Evolutionary conservation across 2,888 invertebrate genomes (phyloP).

Genomic region (Zhuqinia jingwanae): DNA sequence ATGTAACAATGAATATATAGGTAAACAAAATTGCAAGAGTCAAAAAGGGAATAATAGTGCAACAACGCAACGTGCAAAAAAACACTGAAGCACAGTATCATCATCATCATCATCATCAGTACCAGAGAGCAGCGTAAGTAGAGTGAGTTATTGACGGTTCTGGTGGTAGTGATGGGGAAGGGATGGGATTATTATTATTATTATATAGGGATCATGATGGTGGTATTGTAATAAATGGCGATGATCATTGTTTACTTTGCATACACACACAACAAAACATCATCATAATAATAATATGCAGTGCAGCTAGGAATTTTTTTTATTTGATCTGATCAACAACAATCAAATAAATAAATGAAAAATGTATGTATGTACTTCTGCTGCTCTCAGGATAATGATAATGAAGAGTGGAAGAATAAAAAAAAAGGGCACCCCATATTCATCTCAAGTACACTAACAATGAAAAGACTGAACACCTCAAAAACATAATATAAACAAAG

Average conservation of each 20-base stretch:
- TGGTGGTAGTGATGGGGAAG: too few relatives aligned
- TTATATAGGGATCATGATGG: too few relatives aligned
- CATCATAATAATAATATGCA: neutral
- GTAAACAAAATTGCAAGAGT: neutral
- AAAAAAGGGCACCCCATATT: neutral
- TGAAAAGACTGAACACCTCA: slow-evolving; percentile 6
- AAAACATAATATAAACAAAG: neutral
- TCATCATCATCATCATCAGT: too few relatives aligned
- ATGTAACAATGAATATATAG: neutral
- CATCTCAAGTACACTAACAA: neutral
- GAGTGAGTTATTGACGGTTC: slow-evolving; percentile 36
- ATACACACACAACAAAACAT: neutral
- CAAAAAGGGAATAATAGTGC: neutral
- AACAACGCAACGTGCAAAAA: slow-evolving; percentile 19
- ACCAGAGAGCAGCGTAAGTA: slow-evolving; percentile 6
- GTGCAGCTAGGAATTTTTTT: slow-evolving; percentile 27
- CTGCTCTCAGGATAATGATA: neutral
- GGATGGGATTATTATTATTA: too few relatives aligned
- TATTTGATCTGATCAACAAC: neutral
- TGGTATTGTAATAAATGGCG: neutral
- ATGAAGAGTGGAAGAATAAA: neutral
- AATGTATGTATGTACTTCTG: too few relatives aligned
- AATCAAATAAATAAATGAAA: slow-evolving; percentile 25
- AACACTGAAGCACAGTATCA: too few relatives aligned
- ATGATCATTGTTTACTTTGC: slow-evolving; percentile 38